These are phyloP conservation scores for Cephus runcator DNA, from an alignment of 2,888 invertebrate genomes.

Conservation along the genomic window DNA sequence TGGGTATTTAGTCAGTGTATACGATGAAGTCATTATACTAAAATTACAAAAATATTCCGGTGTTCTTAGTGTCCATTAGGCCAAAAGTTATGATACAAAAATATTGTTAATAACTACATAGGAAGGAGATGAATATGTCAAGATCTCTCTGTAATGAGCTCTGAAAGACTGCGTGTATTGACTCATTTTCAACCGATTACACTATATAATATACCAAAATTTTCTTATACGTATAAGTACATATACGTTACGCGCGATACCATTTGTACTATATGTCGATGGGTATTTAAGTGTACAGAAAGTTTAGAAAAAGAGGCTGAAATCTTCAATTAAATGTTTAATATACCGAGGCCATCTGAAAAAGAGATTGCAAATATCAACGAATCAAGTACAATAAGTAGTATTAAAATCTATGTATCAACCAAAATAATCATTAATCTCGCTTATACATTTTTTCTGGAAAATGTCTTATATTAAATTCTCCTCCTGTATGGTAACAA, in stretches of 20 bases:
- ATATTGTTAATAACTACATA: too few species aligned
- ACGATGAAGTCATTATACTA: background rate
- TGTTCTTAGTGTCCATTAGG: background rate
- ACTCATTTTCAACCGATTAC: background rate
- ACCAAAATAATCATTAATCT: background rate
- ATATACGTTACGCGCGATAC: background rate
- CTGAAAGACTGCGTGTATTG: background rate
- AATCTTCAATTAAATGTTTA: background rate
- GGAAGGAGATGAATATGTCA: too few species aligned
- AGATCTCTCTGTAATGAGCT: background rate
- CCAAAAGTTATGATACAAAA: background rate
- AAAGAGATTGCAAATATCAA: background rate
- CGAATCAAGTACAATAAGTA: too few species aligned
- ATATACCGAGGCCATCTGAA: background rate
- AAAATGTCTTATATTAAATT: slow-evolving; percentile 25
- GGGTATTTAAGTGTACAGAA: background rate
- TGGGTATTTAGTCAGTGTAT: background rate
- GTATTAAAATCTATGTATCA: too few species aligned
- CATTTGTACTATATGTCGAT: background rate
- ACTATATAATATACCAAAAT: background rate
- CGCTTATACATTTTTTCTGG: background rate
- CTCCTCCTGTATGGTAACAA: slow-evolving; percentile 44
- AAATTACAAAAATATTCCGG: background rate
- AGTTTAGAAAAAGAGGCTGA: background rate
- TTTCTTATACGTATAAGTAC: background rate